Evolutionary conservation across 2,797 vertebrate genomes (phyloP).

Genomic region (Ctenopoma kingsleyae): DNA sequence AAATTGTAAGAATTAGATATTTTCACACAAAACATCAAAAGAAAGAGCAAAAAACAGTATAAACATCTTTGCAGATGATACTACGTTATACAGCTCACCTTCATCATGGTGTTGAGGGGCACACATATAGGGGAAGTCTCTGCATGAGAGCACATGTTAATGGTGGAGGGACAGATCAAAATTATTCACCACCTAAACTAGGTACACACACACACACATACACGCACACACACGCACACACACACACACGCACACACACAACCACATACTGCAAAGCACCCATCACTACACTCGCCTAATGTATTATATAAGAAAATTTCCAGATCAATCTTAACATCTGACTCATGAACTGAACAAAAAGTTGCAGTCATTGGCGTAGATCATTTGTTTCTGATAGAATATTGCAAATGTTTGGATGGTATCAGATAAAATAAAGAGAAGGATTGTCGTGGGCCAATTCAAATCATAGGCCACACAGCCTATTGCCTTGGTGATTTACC

Average conservation of each 20-base stretch:
- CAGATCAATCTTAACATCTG: constrained; percentile 7
- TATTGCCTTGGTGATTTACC: constrained; percentile 53
- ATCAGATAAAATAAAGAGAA: constrained; percentile 36
- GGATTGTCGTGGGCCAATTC: constrained; percentile 67
- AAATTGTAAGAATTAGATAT: constrained; percentile 52
- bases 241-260: constrained; percentile 35
- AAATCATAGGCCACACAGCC: constrained; percentile 42
- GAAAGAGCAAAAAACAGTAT: constrained; percentile 40
- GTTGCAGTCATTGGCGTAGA: constrained; percentile 18
- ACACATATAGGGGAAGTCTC: constrained; percentile 36
- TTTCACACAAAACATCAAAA: constrained; percentile 63
- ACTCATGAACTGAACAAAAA: constrained; percentile 28
- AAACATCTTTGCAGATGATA: constrained; percentile 52
- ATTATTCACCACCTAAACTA: constrained; percentile 30
- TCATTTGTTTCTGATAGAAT: constrained; percentile 22
- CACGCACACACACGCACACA: constrained; percentile 23
- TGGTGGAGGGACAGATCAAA: constrained; percentile 33
- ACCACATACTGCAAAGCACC: constrained; percentile 30
- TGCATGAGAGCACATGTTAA: constrained; percentile 14
- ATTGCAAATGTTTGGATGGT: constrained; percentile 47
- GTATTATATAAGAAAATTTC: constrained; percentile 32
- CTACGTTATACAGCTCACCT: constrained; percentile 23
- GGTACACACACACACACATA: constrained; percentile 37
- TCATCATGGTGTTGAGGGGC: constrained; percentile 36
- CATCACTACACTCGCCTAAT: constrained; percentile 12